Evolutionary conservation across 2,797 vertebrate genomes (phyloP), one percentile per base, ranked within the genome.

Genomic region (Choloepus didactylus): DNA sequence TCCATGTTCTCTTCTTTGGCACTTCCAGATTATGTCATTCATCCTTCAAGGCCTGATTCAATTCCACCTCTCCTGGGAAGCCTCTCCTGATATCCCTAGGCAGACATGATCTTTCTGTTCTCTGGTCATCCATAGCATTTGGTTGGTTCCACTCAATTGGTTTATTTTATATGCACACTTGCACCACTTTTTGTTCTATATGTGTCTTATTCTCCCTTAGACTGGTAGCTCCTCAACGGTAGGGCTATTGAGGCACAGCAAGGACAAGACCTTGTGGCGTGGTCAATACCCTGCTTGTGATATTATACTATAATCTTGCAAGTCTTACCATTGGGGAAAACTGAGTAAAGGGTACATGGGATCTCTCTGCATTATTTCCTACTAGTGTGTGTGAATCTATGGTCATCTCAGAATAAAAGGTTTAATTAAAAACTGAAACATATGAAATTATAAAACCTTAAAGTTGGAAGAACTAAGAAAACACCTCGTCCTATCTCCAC

Each of bases 281-380:
- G 56, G 41, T 51, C 49, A 6, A 16, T 46, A 16, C 59, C 11
- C 31, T 81, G 44, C 21, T 18, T 79, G 8, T 75, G 60, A 91
- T 66, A 73, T 21, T 73, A 1, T 51, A 4, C 19, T 59, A 64
- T 27, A n/a, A 41, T 83, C 59, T 72, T 76, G n/a, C 25, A 85
- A 77, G 75, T 95, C 75, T 89, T 85, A 93, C 44, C 54, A 51
- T n/a, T 27, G n/a, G 70, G 44, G 21, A 27, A 90, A 82, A 75
- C 64, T 56, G 27, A 44, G 38, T 49, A 77, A 72, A 41, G 5
- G 35, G 18, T 1, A 64, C 9, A 19, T 5, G 23, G 14, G 54
- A 54, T 69, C 54, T 54, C 59, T 19, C 41, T 91, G 66, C 49
- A 54, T 84, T 76, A 3, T 44, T 81, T 82, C 21, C 64, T 69